Evolutionary conservation across 2,797 vertebrate genomes (phyloP), one percentile per base, ranked within the genome.

Genomic region (Gobio occitaniae): DNA sequence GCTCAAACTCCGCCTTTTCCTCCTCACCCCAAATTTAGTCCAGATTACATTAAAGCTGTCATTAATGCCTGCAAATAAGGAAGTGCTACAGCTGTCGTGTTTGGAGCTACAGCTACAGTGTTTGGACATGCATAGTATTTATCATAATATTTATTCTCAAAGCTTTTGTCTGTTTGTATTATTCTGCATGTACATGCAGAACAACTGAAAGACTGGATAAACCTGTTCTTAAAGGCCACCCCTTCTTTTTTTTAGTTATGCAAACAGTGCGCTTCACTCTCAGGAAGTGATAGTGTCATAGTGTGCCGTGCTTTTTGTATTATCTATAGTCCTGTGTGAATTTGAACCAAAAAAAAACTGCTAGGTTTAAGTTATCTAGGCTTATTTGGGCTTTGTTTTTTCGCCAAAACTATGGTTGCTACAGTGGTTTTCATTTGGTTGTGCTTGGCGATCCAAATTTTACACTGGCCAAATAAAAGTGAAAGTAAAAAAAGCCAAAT

Each of bases 1-100:
- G 36, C 29, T 61, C n/a, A 65, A 13, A 32, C 72, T 81, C 65
- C 71, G 10, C 84, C 77, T 54, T 84, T 88, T 88, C 77, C 81
- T 81, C 48, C 36, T 29, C 65, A 19, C 36, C 47, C 72, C 74
- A 61, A 86, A 84, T 84, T 77, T 66, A 78, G 71, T 69, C 41
- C 13, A 65, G 78, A 65, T 86, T 54, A 78, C 32, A 78, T 86
- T 71, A 77, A 32, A 69, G 11, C 15, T 44, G 32, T 47, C 41
- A 71, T 77, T 52, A 61, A 52, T 3, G 19, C 19, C 19, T 78
- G 8, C 7, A 32, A 47, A 80, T 54, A 83, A 78, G 75, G 68
- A 77, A 81, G 66, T 85, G 47, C 4, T 71, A 10, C 16, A 54
- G 6, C 38, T 80, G 77, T 54, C 56, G 32, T 32, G 32, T 32